These are phyloP conservation scores for Xanthorhoe spadicearia DNA, from an alignment of 2,888 invertebrate species.

Conservation along the genomic window DNA sequence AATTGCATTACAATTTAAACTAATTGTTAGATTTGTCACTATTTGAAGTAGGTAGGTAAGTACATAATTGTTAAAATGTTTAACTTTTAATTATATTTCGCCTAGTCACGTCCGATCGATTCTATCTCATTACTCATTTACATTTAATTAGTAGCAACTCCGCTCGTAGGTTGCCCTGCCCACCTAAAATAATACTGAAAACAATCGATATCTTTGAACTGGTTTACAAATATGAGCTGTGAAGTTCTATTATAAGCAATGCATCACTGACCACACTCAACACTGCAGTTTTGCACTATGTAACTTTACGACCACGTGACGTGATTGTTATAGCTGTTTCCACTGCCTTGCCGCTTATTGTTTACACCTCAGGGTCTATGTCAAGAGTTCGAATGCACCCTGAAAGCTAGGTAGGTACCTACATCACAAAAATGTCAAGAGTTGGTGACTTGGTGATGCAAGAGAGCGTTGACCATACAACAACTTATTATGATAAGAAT, in stretches of 20 bases:
- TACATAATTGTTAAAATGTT: neutral
- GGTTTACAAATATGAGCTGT: slow-evolving; percentile 3
- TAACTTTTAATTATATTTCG: too few species aligned
- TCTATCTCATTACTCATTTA: neutral
- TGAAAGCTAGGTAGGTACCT: too few species aligned
- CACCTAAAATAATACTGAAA: slow-evolving; percentile 9
- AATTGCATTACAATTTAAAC: too few species aligned
- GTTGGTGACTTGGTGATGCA: slow-evolving; percentile 55
- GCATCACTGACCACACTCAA: slow-evolving; percentile 67
- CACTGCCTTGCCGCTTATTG: slow-evolving; percentile 44
- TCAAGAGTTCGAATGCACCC: slow-evolving; percentile 11
- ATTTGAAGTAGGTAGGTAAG: neutral
- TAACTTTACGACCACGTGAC: slow-evolving; percentile 58
- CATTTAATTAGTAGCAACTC: too few species aligned
- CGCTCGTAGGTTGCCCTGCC: neutral
- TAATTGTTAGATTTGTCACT: too few species aligned
- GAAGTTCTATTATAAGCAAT: slow-evolving; percentile 28
- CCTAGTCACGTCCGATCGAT: neutral
- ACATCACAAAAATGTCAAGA: slow-evolving; percentile 53
- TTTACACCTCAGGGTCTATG: slow-evolving; percentile 34
- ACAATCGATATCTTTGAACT: slow-evolving; percentile 14
- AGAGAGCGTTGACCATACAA: slow-evolving; percentile 58
- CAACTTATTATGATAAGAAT: slow-evolving; percentile 48
- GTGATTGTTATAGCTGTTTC: slow-evolving; percentile 49
- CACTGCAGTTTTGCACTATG: slow-evolving; percentile 49